Conservation (phyloP, 2,888 invertebrate genomes). For the Gasteruption jaculator region DNA sequence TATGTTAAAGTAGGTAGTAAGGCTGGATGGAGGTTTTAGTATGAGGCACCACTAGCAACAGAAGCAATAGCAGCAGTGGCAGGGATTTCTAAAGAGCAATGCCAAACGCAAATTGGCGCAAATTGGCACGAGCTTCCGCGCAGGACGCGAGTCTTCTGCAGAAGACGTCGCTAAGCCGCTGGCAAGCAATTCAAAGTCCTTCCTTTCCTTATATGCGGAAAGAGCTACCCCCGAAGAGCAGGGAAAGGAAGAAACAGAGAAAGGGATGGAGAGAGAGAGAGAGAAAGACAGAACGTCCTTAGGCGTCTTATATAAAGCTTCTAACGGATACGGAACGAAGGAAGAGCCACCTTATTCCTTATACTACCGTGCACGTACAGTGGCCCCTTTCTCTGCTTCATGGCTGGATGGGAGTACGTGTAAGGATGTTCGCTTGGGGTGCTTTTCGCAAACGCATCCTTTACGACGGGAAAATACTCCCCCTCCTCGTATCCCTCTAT, state of each 20-base stretch:
- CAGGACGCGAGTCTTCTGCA: conserved; percentile 35
- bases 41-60: too few species aligned
- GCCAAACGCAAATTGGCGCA: conserved; percentile 48
- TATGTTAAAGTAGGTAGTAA: too few species aligned
- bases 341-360: conserved; percentile 41
- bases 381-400: conserved; percentile 30
- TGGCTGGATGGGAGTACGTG: conserved; percentile 30
- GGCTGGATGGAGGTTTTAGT: too few species aligned
- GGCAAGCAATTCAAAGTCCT: conserved; percentile 49
- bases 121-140: conserved; percentile 46
- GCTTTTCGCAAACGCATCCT: conserved; percentile 47
- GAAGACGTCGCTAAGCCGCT: conserved; percentile 48
- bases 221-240: conserved; percentile 8
- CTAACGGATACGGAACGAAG: conserved; percentile 40
- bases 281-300: conserved; percentile 33
- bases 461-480: too few species aligned
- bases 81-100: conserved; percentile 44
- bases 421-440: conserved; percentile 42
- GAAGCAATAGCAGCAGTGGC: conserved; percentile 29
- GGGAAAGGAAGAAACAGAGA: conserved; percentile 14
- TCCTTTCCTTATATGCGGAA: conserved; percentile 24
- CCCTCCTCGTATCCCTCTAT: too few species aligned
- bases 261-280: conserved; percentile 13
- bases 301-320: conserved; percentile 45
- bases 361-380: conserved; percentile 37